Percentiles rank a stretch among this genome's conserved stretches.
Conservation (phyloP, 2,888 invertebrate species). For the Melieria omissa region DNA sequence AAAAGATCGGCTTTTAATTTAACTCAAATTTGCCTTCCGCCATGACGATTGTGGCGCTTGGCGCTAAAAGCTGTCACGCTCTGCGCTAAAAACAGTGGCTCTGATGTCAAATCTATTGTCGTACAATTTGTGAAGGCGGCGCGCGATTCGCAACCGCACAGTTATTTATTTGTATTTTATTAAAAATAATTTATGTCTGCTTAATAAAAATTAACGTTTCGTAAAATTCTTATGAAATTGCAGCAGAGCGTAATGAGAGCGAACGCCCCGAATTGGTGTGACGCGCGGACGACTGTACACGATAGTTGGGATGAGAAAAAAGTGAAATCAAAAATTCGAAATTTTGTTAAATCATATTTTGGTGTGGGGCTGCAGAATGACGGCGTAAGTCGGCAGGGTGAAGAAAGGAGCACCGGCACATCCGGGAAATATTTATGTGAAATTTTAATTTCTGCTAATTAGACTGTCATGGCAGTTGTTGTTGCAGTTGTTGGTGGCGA, state of each 20-base stretch:
- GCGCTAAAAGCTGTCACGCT: too few species aligned
- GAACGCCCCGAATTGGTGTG: not conserved
- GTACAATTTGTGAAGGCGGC: too few species aligned
- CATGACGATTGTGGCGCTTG: too few species aligned
- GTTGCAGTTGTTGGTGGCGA: slow-evolving; percentile 16
- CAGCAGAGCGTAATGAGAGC: slow-evolving; percentile 48
- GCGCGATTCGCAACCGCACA: not conserved
- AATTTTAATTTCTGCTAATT: slow-evolving; percentile 58
- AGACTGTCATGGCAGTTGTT: slow-evolving; percentile 55
- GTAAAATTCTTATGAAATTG: slow-evolving; percentile 59
- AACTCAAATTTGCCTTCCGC: too few species aligned
- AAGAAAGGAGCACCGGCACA: slow-evolving; percentile 25
- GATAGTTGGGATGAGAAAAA: too few species aligned
- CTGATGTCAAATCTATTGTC: too few species aligned
- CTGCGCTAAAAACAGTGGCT: too few species aligned
- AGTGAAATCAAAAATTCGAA: not conserved
- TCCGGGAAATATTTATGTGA: slow-evolving; percentile 49
- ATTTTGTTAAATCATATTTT: not conserved
- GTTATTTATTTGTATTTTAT: slow-evolving; percentile 53
- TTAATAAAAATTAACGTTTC: slow-evolving; percentile 63
- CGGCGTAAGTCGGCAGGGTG: too few species aligned
- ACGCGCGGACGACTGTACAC: slow-evolving; percentile 31
- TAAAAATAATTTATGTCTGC: slow-evolving; percentile 54
- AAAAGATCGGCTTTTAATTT: too few species aligned
- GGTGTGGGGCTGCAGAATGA: too few species aligned